Evolutionary conservation across 2,888 invertebrate genomes (phyloP).

Genomic region (Heliconius sara): DNA sequence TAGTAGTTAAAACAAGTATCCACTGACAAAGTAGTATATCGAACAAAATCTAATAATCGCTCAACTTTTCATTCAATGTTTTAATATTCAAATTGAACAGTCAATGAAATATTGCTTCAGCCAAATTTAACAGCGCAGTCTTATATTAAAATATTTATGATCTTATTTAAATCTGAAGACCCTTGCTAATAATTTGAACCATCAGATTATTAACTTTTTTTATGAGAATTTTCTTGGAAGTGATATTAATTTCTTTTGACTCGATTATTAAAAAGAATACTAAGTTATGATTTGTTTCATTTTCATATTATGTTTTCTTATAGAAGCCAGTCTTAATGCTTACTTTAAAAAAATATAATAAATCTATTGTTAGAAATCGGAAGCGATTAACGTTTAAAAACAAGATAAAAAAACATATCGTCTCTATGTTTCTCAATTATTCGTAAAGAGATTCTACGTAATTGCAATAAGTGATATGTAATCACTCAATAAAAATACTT

Average conservation of each 20-base stretch:
- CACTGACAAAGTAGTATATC: not conserved
- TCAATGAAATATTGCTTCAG: slow-evolving; percentile 25
- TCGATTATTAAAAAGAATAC: slow-evolving; percentile 1
- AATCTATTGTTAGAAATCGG: too few relatives aligned
- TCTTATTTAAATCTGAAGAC: slow-evolving; percentile 20
- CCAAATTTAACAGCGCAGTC: slow-evolving; percentile 11
- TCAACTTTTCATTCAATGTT: slow-evolving; percentile 13
- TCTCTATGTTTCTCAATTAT: too few relatives aligned
- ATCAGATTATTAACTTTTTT: slow-evolving; percentile 22
- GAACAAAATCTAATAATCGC: not conserved
- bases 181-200: slow-evolving; percentile 24
- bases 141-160: slow-evolving; percentile 31
- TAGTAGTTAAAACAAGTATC: not conserved
- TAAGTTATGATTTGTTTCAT: not conserved
- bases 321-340: too few relatives aligned
- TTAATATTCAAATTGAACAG: slow-evolving; percentile 25
- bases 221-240: not conserved
- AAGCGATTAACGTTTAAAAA: too few relatives aligned
- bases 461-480: too few relatives aligned
- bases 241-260: slow-evolving; percentile 9
- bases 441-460: too few relatives aligned
- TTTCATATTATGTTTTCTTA: not conserved
- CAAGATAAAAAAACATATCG: too few relatives aligned
- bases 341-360: too few relatives aligned
- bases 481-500: too few relatives aligned